Evolutionary conservation across 2,888 invertebrate species (phyloP), one percentile per base, ranked within the genome.

Genomic region (Clepsis dumicolana): DNA sequence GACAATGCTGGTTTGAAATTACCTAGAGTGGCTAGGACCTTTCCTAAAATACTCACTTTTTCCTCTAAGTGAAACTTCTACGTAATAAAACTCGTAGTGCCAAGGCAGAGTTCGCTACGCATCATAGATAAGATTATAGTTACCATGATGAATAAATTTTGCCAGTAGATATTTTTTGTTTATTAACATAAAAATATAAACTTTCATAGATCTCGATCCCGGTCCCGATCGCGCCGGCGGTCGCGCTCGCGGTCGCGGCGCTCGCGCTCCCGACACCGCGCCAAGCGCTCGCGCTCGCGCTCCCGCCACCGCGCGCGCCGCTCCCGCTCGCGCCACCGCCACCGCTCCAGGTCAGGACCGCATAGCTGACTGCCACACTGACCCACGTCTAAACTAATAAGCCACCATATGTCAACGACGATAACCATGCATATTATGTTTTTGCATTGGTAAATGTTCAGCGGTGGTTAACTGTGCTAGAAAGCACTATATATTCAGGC

Each of bases 231-330:
- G 0, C 89, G 94, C 0, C 90, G 94, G 8, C 89, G 94, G 16
- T 95, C 96, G 0, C 94, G 96, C 1, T 96, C 96, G 0, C 94
- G 96, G 4, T 96, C 96, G 0, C 93, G 94, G 0, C 91, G 95
- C 24, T 95, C 95, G 1, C 93, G 95, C 54, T 95, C 95, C 0
- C 90, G 94, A 1, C 94, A 94, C 74, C 94, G 86, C 86, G 90
- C 86, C 78, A 92, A 94, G 74, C 90, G 94, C 12, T 95, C 95
- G 0, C 91, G 95, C 0, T 92, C 92, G 1, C 92, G 94, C 52
- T 94, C 95, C 18, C 87, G 95, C 0, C 94, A 94, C 53, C 94
- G 95, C 72, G 95, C 95, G 1, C 94, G 95, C 5, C 94, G 95
- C 54, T 95, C 95, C 1, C 93, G 95, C 44, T 95, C 95, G 0